Evolutionary conservation across 2,888 invertebrate species (phyloP), one percentile per base, ranked within the genome.

Genomic region (Limenitis camilla): DNA sequence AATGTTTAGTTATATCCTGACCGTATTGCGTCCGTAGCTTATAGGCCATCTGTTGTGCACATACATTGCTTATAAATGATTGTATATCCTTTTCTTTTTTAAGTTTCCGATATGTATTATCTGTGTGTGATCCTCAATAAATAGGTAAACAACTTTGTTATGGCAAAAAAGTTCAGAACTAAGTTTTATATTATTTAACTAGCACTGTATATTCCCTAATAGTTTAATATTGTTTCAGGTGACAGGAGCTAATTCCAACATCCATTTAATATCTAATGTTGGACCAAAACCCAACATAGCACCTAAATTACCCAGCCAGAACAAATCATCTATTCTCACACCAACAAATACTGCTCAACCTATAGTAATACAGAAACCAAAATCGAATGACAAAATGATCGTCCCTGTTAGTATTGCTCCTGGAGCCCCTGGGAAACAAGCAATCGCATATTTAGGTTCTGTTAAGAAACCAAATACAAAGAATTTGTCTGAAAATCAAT

Each of bases 341-440:
- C 81, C 87, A 5, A 76, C 79, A 11, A 82, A 81, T 53, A 58
- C 76, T 40, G 71, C 81, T 40, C 89, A 89, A 61, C 89, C 90
- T 5, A 84, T 91, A 59, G 89, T 90, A 32, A 86, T 91, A 56
- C 90, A 90, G 62, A 90, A 90, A 69, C 80, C 88, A 19, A 87
- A 85, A 63, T 58, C 71, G 5, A 82, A 72, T 61, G 81, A 89
- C 43, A 88, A 89, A 63, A 79, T 87, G 69, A 81, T 88, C 52
- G 83, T 87, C 1, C 89, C 89, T 0, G 88, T 89, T 29, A 83
- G 79, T 58, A 81, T 87, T 40, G 78, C 86, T 5, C 76, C 87
- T 0, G 71, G 76, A 40, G 65, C 71, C 50, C 72, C 78, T 1
- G 65, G 75, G 10, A 90, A 90, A 68, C 88, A 88, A 58, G 76